Percentiles rank a stretch among this genome's conserved stretches.
Evolutionary conservation across 2,888 invertebrate species (phyloP).

Genomic region (Caenorhabditis sp.): DNA sequence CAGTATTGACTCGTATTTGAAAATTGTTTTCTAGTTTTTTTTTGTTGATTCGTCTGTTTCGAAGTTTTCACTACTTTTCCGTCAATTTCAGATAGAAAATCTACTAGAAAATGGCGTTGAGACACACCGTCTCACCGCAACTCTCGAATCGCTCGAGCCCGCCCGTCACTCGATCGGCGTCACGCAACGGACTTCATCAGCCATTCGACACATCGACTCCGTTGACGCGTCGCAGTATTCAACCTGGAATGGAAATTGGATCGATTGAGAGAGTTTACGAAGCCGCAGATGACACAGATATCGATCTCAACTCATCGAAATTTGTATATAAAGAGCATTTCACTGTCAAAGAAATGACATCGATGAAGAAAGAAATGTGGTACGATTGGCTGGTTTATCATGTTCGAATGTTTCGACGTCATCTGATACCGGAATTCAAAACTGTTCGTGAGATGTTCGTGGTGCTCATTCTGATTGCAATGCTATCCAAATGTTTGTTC

Average conservation of each 20-base stretch:
- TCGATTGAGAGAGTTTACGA: constrained; percentile 44
- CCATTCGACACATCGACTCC: constrained; percentile 35
- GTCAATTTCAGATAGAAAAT: constrained; percentile 5
- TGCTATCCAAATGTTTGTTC: constrained; percentile 30
- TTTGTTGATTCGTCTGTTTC: too few relatives aligned
- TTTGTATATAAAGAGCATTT: constrained; percentile 56
- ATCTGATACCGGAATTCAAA: constrained; percentile 15
- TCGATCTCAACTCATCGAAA: constrained; percentile 34
- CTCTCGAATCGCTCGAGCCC: constrained; percentile 44
- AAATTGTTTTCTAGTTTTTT: too few relatives aligned
- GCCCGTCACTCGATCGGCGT: constrained; percentile 50
- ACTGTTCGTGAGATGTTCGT: constrained; percentile 13
- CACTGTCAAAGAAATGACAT: constrained; percentile 30
- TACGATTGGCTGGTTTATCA: constrained; percentile 41
- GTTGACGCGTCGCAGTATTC: constrained; percentile 13
- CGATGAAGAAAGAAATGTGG: constrained; percentile 40
- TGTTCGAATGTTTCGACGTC: constrained; percentile 32
- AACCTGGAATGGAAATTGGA: constrained; percentile 24
- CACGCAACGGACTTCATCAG: constrained; percentile 16
- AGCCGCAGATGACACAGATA: constrained; percentile 41
- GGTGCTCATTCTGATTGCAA: constrained; percentile 10
- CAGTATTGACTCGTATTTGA: too few relatives aligned
- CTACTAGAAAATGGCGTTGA: constrained; percentile 48
- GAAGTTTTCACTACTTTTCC: too few relatives aligned
- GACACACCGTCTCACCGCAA: constrained; percentile 36